A percentile compares a stretch with the other conserved stretches of the same genome.
These are phyloP conservation scores for Carposina sasakii DNA, from an alignment of 1,140 invertebrate genomes.

Conservation along the genomic window DNA sequence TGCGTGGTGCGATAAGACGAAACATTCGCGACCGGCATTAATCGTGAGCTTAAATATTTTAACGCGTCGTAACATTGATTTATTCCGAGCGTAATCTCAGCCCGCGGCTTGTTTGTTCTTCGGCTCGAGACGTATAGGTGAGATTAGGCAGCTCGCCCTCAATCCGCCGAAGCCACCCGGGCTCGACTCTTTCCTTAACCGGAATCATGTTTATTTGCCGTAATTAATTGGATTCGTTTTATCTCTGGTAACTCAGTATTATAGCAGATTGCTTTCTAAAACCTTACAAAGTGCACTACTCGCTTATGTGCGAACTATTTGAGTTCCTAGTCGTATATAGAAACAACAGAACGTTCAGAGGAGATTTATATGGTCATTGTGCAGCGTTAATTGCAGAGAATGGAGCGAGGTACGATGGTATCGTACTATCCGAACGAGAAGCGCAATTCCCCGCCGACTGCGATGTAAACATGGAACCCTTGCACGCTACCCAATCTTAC, in stretches of 20 bases:
- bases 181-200: conserved; percentile 24
- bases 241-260: conserved; percentile 19
- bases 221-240: conserved; percentile 40
- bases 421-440: conserved; percentile 51
- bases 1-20: conserved; percentile 54
- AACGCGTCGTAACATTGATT: conserved; percentile 72
- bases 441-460: conserved; percentile 42
- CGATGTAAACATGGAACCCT: conserved; percentile 23
- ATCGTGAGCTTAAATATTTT: conserved; percentile 72
- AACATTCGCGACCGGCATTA: conserved; percentile 59
- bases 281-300: too few species aligned
- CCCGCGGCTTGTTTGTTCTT: conserved; percentile 69
- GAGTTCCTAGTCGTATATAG: conserved; percentile 22
- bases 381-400: conserved; percentile 64
- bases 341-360: conserved; percentile 52
- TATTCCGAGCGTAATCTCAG: conserved; percentile 67
- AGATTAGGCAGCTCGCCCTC: conserved; percentile 55
- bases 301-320: neutral
- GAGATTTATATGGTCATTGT: conserved; percentile 68
- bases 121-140: conserved; percentile 67
- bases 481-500: conserved; percentile 2
- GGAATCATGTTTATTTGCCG: conserved; percentile 35
- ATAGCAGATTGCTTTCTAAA: neutral
- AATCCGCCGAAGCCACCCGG: conserved; percentile 32
- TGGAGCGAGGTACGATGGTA: conserved; percentile 56